Base-by-base conservation (phyloP, 2,113 vertebrate genomes). In the Myrmecophaga tridactyla region DNA sequence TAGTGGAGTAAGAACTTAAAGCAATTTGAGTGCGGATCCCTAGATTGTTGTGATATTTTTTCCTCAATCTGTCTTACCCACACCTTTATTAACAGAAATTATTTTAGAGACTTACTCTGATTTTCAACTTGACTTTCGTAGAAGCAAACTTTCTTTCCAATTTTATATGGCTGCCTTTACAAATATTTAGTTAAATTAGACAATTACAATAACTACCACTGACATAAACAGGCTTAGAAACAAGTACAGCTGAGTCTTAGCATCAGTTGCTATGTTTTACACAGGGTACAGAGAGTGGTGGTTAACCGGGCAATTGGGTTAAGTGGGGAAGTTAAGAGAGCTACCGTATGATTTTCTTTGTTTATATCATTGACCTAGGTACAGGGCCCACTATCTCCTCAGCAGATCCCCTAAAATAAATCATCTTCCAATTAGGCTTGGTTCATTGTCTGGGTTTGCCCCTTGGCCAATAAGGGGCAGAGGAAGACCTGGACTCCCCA, bases 171-270 rank as follows among this genome's bases (percentile, higher is more conserved):
- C 18, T 93, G 60, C 48, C 13, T 90, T 94, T 90, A 86, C 29
- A 90, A 94, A 83, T 63, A 92, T n/a, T 77, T 93, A 75, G 93
- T 60, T 62, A 89, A 95, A 89, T 89, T 21, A 94, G 53, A 63
- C 29, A 90, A 39, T 92, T 70, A 34, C 3, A 86, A 4, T 36
- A 94, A 36, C 58, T 56, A 46, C 46, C 56, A 75, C 2, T 48
- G 76, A 34, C 58, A 80, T 65, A 51, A 34, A 72, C 20, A 86
- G 90, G 27, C 62, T 62, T 96, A 81, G 41, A 67, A 51, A 84
- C 75, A 75, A 86, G 36, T 46, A 34, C 1, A 51, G 23, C 6
- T 13, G n/a, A 89, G 46, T 75, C 48, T 73, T 75, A 63, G 63
- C 63, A 58, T 73, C 46, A 31, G 18, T 46, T 60, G 48, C 17